Percentiles rank a stretch among this genome's conserved stretches.
These are phyloP conservation scores for Sipunculus nudus DNA, from an alignment of 2,888 invertebrate genomes.

Conservation along the genomic window DNA sequence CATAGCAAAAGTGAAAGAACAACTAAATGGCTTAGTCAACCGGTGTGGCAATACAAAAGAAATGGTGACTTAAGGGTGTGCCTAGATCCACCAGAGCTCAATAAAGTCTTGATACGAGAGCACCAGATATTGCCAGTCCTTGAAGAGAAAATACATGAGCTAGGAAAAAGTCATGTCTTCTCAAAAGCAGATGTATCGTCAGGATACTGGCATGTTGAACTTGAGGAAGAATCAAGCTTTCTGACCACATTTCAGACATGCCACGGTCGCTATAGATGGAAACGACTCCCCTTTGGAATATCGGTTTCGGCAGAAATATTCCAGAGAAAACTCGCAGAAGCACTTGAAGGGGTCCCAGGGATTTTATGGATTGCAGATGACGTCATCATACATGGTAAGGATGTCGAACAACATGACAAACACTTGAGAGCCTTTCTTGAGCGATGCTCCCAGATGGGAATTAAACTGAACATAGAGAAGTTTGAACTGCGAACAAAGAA, in stretches of 20 bases:
- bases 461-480: constrained; percentile 29
- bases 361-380: constrained; percentile 37
- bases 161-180: constrained; percentile 28
- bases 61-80: constrained; percentile 34
- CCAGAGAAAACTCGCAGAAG: constrained; percentile 31
- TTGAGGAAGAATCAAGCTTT: constrained; percentile 31
- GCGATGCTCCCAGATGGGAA: constrained; percentile 26
- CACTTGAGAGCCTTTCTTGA: constrained; percentile 17
- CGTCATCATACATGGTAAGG: constrained; percentile 28
- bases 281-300: constrained; percentile 33
- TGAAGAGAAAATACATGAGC: constrained; percentile 35
- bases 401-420: constrained; percentile 25
- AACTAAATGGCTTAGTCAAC: constrained; percentile 37
- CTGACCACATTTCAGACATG: constrained; percentile 32
- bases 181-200: constrained; percentile 29
- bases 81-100: constrained; percentile 38
- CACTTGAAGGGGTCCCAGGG: constrained; percentile 28
- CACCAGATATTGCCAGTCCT: constrained; percentile 35
- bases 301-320: constrained; percentile 35
- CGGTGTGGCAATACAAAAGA: constrained; percentile 30
- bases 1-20: constrained; percentile 28
- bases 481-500: constrained; percentile 4
- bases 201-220: constrained; percentile 34
- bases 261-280: constrained; percentile 34
- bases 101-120: constrained; percentile 29